These are phyloP conservation scores for Phylloscopus whistleri DNA, from an alignment of 2,113 vertebrate genomes.

Conservation along the genomic window DNA sequence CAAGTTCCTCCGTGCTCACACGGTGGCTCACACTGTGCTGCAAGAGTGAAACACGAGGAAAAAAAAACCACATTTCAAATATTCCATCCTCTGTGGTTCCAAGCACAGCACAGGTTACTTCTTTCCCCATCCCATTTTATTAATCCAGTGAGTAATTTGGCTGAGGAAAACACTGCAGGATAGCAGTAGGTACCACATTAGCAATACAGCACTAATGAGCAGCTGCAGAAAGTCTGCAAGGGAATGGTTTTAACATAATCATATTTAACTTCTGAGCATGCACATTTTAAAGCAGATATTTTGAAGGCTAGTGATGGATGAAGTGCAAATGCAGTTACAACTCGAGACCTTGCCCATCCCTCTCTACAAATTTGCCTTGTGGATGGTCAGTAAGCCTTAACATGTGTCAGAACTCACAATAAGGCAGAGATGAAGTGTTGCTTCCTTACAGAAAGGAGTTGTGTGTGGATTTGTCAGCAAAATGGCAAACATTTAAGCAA, in stretches of 20 bases:
- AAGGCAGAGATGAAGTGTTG: background rate
- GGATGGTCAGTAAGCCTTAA: background rate
- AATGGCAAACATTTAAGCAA: background rate
- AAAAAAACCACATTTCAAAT: background rate
- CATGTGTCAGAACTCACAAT: background rate
- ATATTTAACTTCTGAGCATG: background rate
- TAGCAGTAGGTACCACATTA: background rate
- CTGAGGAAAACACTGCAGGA: background rate
- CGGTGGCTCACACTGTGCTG: constrained; percentile 78
- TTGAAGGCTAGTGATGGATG: background rate
- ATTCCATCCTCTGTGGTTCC: background rate
- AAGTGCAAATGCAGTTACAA: background rate
- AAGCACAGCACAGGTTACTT: background rate
- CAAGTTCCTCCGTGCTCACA: constrained; percentile 85
- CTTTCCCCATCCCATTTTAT: background rate
- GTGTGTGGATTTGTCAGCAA: background rate
- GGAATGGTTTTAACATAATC: background rate
- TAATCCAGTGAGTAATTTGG: background rate
- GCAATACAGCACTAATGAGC: background rate
- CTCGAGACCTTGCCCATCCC: background rate
- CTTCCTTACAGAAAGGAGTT: background rate
- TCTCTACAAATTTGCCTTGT: background rate
- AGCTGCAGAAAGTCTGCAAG: background rate
- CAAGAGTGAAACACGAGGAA: background rate
- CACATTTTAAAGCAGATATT: background rate